Evolutionary conservation across 2,113 vertebrate genomes (phyloP).

Genomic region (Corvus hawaiiensis): DNA sequence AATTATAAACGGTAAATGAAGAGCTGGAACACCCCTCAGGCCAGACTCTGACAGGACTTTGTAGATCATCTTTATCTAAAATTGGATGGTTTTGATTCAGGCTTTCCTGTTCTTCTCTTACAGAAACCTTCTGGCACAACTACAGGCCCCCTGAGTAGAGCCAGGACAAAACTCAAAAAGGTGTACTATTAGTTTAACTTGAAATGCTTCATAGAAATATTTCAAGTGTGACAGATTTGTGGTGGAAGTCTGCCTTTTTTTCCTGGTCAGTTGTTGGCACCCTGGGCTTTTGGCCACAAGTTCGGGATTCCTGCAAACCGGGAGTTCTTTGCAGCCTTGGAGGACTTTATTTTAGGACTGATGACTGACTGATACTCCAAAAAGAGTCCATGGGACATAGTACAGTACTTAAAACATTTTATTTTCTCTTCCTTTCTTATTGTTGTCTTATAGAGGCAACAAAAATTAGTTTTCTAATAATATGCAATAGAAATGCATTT

Average conservation of each 20-base stretch:
- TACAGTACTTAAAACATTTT: neutral
- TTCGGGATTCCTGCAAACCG: neutral
- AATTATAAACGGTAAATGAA: neutral
- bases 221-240: neutral
- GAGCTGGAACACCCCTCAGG: neutral
- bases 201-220: neutral
- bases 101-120: neutral
- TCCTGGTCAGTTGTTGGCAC: neutral
- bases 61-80: neutral
- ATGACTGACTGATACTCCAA: neutral
- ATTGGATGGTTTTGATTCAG: neutral
- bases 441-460: neutral
- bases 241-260: neutral
- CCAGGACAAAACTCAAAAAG: neutral
- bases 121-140: neutral
- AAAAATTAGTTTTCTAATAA: conserved; percentile 27
- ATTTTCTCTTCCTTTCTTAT: neutral
- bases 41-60: neutral
- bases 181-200: neutral
- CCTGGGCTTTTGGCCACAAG: neutral
- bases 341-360: neutral
- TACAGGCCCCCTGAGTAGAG: neutral
- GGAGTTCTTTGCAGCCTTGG: neutral
- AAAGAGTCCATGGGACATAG: neutral
- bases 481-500: neutral